phyloP scores from a whole-genome alignment of 2,888 invertebrate genomes.

The Drosophila histrio region DNA sequence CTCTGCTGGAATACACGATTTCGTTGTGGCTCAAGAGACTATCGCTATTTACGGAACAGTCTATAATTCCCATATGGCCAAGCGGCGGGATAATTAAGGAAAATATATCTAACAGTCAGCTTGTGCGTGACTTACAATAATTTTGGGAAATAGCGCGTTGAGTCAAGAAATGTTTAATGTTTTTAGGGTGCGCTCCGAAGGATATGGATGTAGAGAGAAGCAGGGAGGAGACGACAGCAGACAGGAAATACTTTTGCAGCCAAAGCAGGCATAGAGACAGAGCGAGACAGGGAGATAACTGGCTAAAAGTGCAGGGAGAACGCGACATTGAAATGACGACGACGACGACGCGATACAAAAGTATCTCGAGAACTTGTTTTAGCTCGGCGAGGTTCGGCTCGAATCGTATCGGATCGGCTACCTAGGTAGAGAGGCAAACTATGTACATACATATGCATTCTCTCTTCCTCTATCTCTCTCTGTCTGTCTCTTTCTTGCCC shows the following conservation, averaged over 20 bases:
- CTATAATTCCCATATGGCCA: constrained; percentile 10
- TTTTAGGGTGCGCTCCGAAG: constrained; percentile 60
- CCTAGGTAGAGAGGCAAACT: constrained; percentile 48
- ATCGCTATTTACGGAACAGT: constrained; percentile 16
- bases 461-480: background rate
- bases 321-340: constrained; percentile 48
- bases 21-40: background rate
- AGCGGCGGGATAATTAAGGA: constrained; percentile 63
- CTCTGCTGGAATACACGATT: constrained; percentile 1
- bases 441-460: background rate
- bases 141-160: constrained; percentile 30
- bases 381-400: background rate
- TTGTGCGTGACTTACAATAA: constrained; percentile 69
- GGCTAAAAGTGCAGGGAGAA: constrained; percentile 37
- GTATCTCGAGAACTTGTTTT: constrained; percentile 56
- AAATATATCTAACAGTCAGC: constrained; percentile 58
- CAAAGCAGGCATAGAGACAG: constrained; percentile 12
- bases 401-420: background rate
- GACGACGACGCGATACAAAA: constrained; percentile 22
- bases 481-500: background rate
- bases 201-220: constrained; percentile 22
- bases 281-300: constrained; percentile 4
- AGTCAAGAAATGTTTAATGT: constrained; percentile 61
- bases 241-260: constrained; percentile 60
- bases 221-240: constrained; percentile 13